Evolutionary conservation across 2,888 invertebrate species (phyloP), one percentile per base, ranked within the genome.

Genomic region (Agrotis ipsilon): DNA sequence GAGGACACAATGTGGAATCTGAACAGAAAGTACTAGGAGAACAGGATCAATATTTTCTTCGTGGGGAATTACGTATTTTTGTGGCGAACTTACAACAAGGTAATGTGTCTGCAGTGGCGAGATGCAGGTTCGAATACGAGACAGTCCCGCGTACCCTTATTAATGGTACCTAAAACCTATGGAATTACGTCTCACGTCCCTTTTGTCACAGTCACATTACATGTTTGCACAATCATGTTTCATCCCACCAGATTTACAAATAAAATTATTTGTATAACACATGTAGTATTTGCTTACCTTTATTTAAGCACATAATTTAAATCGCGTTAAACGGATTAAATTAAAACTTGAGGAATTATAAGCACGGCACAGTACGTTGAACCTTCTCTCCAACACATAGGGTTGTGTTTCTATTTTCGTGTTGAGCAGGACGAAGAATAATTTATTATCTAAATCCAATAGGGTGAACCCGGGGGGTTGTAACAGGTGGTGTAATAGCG

Each of bases 401-500:
- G 55, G 67, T 63, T 18, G 43, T 75, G 9, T 74, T 74, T 79
- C 5, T 14, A 13, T 48, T 55, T 16, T 19, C n/a, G 13, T 21
- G 19, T 11, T 39, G 5, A 18, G 7, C 9, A 32, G 46, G 61
- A 65, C 66, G 49, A 68, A 67, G 63, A 75, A 83, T 88, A 90
- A 90, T 90, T 89, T 88, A 90, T 89, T 82, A 82, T 86, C 77
- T 72, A 62, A 84, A 86, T 78, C 80, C 83, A 81, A 84, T 81
- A 85, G 86, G 88, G 84, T 78, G 79, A 73, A 61, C 67, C 68
- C 72, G 72, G 86, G 85, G 91, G 87, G 80, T 87, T 79, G 88
- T 90, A 91, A 92, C 92, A 92, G 92, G 92, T 92, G 92, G 90
- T 84, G 88, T 87, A 86, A 86, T 87, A 85, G 75, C 74, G 88